Conservation (phyloP, 2,797 vertebrate species). For the Pampus argenteus region DNA sequence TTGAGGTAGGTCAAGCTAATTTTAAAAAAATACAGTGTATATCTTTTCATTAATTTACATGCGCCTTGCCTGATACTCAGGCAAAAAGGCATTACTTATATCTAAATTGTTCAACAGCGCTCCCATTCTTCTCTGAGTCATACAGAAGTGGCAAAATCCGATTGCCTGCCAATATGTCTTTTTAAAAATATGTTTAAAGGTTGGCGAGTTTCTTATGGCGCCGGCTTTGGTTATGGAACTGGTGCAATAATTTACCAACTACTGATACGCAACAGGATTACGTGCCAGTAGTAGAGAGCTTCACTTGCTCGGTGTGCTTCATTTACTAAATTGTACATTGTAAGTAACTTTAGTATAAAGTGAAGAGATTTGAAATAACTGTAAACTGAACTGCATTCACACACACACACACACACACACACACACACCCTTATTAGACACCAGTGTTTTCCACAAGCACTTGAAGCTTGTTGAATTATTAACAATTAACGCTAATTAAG, state of each 20-base stretch:
- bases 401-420: too few relatives aligned
- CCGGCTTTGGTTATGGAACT: too few relatives aligned
- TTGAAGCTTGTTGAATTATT: slow-evolving; percentile 16
- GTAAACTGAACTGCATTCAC: too few relatives aligned
- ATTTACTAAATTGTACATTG: too few relatives aligned
- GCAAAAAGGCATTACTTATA: slow-evolving; percentile 10
- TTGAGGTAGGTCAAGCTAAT: slow-evolving; percentile 42
- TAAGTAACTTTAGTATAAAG: too few relatives aligned
- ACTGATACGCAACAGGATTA: too few relatives aligned
- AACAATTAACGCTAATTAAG: slow-evolving; percentile 11
- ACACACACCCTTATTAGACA: background rate
- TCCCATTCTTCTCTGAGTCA: slow-evolving; percentile 5
- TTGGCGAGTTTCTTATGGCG: too few relatives aligned
- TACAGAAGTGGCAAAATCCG: background rate
- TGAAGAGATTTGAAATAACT: too few relatives aligned
- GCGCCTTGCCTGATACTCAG: slow-evolving; percentile 15
- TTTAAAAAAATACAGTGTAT: slow-evolving; percentile 31
- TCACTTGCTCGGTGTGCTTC: too few relatives aligned
- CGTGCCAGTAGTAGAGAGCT: too few relatives aligned
- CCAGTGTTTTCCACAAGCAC: background rate
- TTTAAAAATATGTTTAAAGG: slow-evolving; percentile 7
- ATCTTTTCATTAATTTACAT: slow-evolving; percentile 40
- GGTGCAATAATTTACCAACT: too few relatives aligned
- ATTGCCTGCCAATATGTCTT: slow-evolving; percentile 33
- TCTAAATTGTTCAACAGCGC: slow-evolving; percentile 30